A percentile compares a stretch with the other conserved stretches of the same genome.
These are phyloP conservation scores for Pituophis catenifer DNA, from an alignment of 2,113 vertebrate genomes.

Conservation along the genomic window DNA sequence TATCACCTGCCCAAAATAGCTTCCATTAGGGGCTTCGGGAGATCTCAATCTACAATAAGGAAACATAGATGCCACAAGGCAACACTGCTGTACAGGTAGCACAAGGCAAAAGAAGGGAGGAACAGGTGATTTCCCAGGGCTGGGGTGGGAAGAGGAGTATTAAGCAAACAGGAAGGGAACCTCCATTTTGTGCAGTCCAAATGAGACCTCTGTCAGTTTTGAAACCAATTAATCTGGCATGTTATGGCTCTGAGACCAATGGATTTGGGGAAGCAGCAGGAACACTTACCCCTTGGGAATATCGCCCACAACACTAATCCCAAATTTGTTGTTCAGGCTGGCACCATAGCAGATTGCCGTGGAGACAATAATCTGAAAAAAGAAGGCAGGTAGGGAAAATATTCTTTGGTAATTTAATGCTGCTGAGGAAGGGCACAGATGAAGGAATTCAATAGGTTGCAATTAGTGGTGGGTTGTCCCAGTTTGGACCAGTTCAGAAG, in stretches of 20 bases:
- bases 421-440: background rate
- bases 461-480: background rate
- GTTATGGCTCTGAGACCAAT: background rate
- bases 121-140: background rate
- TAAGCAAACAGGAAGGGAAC: background rate
- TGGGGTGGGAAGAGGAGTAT: background rate
- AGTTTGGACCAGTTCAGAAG: too few species aligned
- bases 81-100: background rate
- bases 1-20: conserved; percentile 73
- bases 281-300: conserved; percentile 84
- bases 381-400: conserved; percentile 24
- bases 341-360: conserved; percentile 79
- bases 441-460: background rate
- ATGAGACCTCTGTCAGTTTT: background rate
- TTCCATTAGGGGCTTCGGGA: conserved; percentile 66
- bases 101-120: rapidly evolving
- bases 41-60: conserved; percentile 74
- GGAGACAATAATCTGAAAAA: conserved; percentile 79
- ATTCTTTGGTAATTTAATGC: background rate
- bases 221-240: background rate
- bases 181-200: background rate
- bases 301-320: conserved; percentile 79
- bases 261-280: background rate
- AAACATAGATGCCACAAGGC: background rate
- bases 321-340: conserved; percentile 63